Base-by-base conservation (phyloP, 1,140 invertebrate species). In the Euura lappo region DNA sequence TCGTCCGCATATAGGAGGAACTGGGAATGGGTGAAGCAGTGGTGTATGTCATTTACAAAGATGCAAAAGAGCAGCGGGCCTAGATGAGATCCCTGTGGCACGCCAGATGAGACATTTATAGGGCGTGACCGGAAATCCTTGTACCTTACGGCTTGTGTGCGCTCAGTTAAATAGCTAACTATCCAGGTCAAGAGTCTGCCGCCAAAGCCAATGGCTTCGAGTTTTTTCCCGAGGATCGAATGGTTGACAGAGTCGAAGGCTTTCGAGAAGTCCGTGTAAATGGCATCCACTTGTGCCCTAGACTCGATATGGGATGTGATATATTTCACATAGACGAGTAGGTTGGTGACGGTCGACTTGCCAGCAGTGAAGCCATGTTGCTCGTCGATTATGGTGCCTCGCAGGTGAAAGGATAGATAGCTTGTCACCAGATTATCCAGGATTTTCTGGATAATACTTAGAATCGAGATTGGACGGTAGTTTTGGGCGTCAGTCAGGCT, bases 221-320 rank as follows among this genome's bases (percentile, higher is more conserved):
- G 51, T 69, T 75, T 77, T 0, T 1, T 2, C 0, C 71, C 4
- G 8, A 78, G 51, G 2, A 71, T 13, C 5, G 43, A 0, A 64
- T 72, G 65, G 42, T 72, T 66, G 1, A 83, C 76, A 69, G 74
- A 78, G 60, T 85, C 80, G 71, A 85, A 83, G 4, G 79, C 80
- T 65, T 84, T 84, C 0, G 76, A 75, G 43, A 83, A 79, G 28
- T 28, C 28, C 28, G 28, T 28, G 28, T 28, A 28, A 28, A 28
- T 28, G 0, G 28, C 28, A 28, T 71, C 84, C 81, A 2, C 74
- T 51, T 83, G 80, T 6, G 44, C n/a, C 13, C 76, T 72, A 6
- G 65, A 70, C 42, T 81, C 77, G 13, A 81, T 66, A 7, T 75
- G 71, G 45, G 65, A 64, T 1, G 76, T 7, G 60, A 80, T 13